A percentile compares a stretch with the other conserved stretches of the same genome.
Evolutionary conservation across 2,113 vertebrate genomes (phyloP).

Genomic region (Canis aureus): DNA sequence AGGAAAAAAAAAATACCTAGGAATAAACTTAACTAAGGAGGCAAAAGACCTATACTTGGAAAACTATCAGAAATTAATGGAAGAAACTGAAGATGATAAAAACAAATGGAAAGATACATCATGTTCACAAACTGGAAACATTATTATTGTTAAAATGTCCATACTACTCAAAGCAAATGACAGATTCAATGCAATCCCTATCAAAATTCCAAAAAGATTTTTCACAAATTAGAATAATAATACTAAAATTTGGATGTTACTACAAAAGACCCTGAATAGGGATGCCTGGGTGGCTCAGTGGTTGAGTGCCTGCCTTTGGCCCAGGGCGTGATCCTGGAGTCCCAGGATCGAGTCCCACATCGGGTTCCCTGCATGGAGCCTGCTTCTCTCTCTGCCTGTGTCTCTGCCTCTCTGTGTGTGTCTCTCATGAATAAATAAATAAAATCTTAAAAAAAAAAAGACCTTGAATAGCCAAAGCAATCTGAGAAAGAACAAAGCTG

Average conservation of each 20-base stretch:
- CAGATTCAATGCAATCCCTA: neutral
- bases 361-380: too few species aligned
- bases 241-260: neutral
- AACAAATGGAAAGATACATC: neutral
- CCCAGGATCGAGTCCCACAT: too few species aligned
- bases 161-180: neutral
- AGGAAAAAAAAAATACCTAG: neutral
- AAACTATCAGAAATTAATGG: neutral
- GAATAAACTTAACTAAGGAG: neutral
- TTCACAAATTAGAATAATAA: neutral
- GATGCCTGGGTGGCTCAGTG: too few species aligned
- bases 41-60: neutral
- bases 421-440: too few species aligned
- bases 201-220: neutral
- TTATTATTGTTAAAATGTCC: neutral
- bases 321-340: too few species aligned
- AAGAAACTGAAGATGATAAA: neutral
- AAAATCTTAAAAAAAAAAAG: neutral
- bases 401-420: too few species aligned
- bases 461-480: neutral
- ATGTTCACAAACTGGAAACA: neutral
- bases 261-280: neutral
- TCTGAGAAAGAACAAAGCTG: neutral
- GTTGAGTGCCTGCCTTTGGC: too few species aligned
- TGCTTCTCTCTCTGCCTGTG: too few species aligned